Base-by-base conservation (phyloP, 1,140 invertebrate species). In the Dreissena rostriformis region DNA sequence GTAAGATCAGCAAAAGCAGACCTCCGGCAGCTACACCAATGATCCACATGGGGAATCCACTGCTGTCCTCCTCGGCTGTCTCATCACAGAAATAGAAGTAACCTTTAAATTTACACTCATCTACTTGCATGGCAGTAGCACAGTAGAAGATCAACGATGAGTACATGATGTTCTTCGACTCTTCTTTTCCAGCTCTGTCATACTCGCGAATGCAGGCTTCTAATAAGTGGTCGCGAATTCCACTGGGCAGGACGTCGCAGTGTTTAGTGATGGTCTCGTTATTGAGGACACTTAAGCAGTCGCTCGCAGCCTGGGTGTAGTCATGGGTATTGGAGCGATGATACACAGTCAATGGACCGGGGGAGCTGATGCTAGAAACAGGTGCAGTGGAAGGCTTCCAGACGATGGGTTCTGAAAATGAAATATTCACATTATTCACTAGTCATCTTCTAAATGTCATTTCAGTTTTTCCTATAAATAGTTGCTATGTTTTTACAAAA, bases 191-290 rank as follows among this genome's bases (percentile, higher is more conserved):
- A 65, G 29, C 52, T 22, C 74, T 26, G 11, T 52, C 52, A 29
- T 84, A 77, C 19, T 84, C 82, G 24, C 82, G 65, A 15, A 84
- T 78, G 61, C 82, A 84, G 4, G 82, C 82, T 65, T 84, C 82
- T 19, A 84, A 29, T 53, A 84, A 84, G 57, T 77, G 68, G 53
- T 84, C 82, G 10, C 57, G n/a, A 14, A 74, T 24, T n/a, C 71
- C n/a, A 24, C 61, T 77, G 53, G 67, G n/a, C 19, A 84, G 15
- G 65, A 26, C 52, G 8, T 17, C 61, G 52, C 82, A 84, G 29
- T 70, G 28, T 12, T 55, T 22, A 17, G 82, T 28, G n/a, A 84
- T 63, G 22, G 14, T 84, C 15, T 57, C 55, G 29, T 84, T 75
- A 6, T 77, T 63, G 10, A 84, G 57, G 6, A 72, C 74, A 10